Evolutionary conservation across 2,797 vertebrate species (phyloP).

Genomic region (Phataginus tetradactyla): DNA sequence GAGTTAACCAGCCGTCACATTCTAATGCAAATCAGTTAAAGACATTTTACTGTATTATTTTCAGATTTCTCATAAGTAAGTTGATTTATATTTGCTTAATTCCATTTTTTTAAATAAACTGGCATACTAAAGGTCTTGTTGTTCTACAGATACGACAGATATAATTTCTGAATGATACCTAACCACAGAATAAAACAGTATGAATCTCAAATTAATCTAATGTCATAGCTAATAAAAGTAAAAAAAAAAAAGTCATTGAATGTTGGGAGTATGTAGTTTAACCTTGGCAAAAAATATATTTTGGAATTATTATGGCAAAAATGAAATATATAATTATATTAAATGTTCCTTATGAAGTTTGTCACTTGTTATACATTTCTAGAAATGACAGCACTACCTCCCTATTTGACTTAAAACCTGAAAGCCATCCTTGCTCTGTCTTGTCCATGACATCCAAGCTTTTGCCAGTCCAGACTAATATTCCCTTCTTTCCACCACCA

Average conservation of each 20-base stretch:
- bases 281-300: neutral
- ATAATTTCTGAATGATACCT: neutral
- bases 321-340: neutral
- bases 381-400: neutral
- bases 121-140: neutral
- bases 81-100: conserved; percentile 36
- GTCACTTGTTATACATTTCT: neutral
- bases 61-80: conserved; percentile 43
- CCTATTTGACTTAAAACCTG: neutral
- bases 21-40: conserved; percentile 55
- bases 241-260: neutral
- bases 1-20: conserved; percentile 54
- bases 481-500: neutral
- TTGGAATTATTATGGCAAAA: neutral
- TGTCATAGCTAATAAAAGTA: neutral
- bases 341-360: neutral
- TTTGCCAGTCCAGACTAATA: neutral
- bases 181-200: neutral
- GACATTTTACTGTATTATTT: conserved; percentile 44
- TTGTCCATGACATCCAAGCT: neutral
- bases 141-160: neutral
- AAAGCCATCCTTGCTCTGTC: neutral
- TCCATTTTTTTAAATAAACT: conserved; percentile 24
- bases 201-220: conserved; percentile 30
- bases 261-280: neutral